Conservation (phyloP, 2,113 vertebrate species). For the Uropsilus gracilis region DNA sequence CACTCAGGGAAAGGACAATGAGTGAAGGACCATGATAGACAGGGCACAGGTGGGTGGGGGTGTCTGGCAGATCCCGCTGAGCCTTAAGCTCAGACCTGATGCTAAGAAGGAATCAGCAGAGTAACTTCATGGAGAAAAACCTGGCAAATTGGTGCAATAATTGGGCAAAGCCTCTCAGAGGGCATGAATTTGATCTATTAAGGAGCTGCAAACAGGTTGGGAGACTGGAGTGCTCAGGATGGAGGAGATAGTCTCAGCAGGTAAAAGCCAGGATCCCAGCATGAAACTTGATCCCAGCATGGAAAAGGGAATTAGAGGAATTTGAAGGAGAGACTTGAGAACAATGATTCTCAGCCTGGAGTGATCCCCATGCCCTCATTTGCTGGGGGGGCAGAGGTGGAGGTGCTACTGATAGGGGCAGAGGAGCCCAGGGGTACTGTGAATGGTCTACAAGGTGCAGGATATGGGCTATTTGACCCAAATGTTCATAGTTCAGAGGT, state of each 20-base stretch:
- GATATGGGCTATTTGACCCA: neutral
- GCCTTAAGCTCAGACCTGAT: neutral
- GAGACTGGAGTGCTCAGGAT: rapidly evolving
- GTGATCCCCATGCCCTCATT: too few species aligned
- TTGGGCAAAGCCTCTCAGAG: rapidly evolving
- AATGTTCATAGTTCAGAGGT: neutral
- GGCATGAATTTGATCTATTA: neutral
- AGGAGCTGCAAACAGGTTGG: neutral
- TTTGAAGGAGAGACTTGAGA: neutral
- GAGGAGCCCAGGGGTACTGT: neutral
- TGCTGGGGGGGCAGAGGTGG: neutral
- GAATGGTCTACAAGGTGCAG: neutral
- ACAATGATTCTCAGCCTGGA: neutral
- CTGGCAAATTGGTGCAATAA: neutral
- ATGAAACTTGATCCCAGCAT: too few species aligned
- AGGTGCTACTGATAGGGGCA: too few species aligned
- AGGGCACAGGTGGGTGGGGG: too few species aligned
- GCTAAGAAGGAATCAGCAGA: neutral
- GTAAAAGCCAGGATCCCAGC: neutral
- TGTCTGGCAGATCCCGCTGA: neutral
- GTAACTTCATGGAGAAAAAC: neutral
- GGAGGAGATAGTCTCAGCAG: neutral
- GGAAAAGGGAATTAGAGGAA: too few species aligned
- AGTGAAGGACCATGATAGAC: neutral
- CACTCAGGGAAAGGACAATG: too few species aligned